These are phyloP conservation scores for Mamestra configurata DNA, from an alignment of 1,140 invertebrate species.

Conservation along the genomic window DNA sequence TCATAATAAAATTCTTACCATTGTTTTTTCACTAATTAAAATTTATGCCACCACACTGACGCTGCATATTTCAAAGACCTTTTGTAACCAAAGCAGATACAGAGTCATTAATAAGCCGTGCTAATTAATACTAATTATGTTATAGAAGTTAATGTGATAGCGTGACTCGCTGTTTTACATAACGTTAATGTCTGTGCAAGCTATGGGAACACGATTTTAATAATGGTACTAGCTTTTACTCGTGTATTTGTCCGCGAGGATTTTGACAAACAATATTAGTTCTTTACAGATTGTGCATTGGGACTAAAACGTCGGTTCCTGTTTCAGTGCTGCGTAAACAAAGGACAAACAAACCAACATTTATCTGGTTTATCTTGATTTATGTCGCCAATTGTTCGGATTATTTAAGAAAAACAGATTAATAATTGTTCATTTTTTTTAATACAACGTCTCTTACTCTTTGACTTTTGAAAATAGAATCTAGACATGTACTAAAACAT, in stretches of 20 bases:
- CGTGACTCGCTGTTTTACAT: conserved; percentile 54
- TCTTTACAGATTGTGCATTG: no score
- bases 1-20: background rate
- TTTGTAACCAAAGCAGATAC: conserved; percentile 54
- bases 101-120: conserved; percentile 52
- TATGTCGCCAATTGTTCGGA: no score
- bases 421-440: no score
- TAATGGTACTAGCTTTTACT: background rate
- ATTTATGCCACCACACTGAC: conserved; percentile 56
- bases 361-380: no score
- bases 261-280: background rate
- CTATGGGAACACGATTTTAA: conserved; percentile 1
- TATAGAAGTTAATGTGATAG: conserved; percentile 58
- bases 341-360: no score
- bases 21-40: conserved; percentile 45
- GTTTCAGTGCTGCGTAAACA: no score
- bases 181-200: background rate
- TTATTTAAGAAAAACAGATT: no score
- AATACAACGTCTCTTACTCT: no score
- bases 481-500: no score
- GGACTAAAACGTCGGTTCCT: no score
- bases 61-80: conserved; percentile 48
- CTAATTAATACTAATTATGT: conserved; percentile 66
- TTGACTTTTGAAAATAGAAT: no score
- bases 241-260: background rate